Percentiles rank a stretch among this genome's conserved stretches.
These are phyloP conservation scores for Hypolimnas misippus DNA, from an alignment of 2,888 invertebrate species.

Conservation along the genomic window DNA sequence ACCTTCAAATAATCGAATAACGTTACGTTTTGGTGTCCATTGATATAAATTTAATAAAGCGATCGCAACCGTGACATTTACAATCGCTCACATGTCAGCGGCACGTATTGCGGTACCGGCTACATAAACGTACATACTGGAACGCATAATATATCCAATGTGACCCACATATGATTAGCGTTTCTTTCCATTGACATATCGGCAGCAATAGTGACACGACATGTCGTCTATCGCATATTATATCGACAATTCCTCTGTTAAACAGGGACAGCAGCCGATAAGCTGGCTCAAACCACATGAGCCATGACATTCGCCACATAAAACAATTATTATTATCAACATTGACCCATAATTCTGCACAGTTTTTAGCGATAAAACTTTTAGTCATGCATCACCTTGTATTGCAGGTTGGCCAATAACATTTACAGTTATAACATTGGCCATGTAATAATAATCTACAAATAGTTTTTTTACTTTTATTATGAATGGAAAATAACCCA, in stretches of 20 bases:
- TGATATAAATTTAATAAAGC: constrained; percentile 26
- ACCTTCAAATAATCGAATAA: neutral
- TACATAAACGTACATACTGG: constrained; percentile 23
- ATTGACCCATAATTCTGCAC: constrained; percentile 44
- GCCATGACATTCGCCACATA: constrained; percentile 38
- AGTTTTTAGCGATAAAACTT: constrained; percentile 43
- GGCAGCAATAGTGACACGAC: constrained; percentile 21
- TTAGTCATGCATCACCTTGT: constrained; percentile 42
- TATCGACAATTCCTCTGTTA: neutral
- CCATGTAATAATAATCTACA: constrained; percentile 23
- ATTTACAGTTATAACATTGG: constrained; percentile 28
- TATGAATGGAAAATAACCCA: neutral
- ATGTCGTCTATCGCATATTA: constrained; percentile 1
- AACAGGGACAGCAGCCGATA: constrained; percentile 1
- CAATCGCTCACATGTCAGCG: constrained; percentile 22
- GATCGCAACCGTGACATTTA: constrained; percentile 42
- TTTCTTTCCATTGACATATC: constrained; percentile 41
- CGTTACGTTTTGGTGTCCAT: constrained; percentile 15
- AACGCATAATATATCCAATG: constrained; percentile 34
- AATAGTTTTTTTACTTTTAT: constrained; percentile 1
- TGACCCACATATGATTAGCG: constrained; percentile 46
- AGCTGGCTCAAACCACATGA: neutral
- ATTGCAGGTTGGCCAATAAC: constrained; percentile 38
- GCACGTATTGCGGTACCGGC: constrained; percentile 11
- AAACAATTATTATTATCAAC: constrained; percentile 40